Evolutionary conservation across 2,797 vertebrate genomes (phyloP), one percentile per base, ranked within the genome.

Genomic region (Spea hammondii): DNA sequence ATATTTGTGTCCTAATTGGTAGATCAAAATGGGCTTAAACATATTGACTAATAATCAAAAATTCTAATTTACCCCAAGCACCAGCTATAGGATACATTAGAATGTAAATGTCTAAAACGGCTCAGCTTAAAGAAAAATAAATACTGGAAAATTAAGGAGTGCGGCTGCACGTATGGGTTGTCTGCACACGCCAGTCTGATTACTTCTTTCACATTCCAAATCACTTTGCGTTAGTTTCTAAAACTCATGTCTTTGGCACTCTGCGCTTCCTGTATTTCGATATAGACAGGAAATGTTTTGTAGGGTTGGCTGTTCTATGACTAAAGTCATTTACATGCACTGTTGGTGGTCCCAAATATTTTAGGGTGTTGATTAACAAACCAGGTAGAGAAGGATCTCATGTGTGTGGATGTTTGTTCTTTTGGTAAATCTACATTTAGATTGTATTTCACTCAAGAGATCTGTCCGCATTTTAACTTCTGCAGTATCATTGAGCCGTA

Each of bases 151-250:
- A 70, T 17, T 44, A 65, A 45, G 50, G 55, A 32, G 48, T 49
- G 11, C 68, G 11, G n/a, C 51, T 59, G 46, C 55, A 32, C 45
- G 77, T 48, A 12, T 45, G 57, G 76, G 69, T 45, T 78, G 76
- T 72, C 76, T 65, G 69, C 70, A 55, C 68, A 65, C n/a, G 76
- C 72, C 76, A 72, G 70, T 48, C 72, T 74, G 71, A 74, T 79
- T 69, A 74, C 70, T 79, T 68, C 49, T 45, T 60, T 14, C 17
- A 66, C 44, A 73, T 79, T 59, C 71, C 78, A 64, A 60, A 79
- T 69, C 78, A 79, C 78, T 74, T 74, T 48, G 65, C 71, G 74
- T 79, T 74, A 68, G 32, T 0, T 44, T 69, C 53, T 50, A 8
- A 65, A 57, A 64, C 60, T 68, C 45, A 48, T 65, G 69, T 78